Percentiles rank a stretch among this genome's conserved stretches.
Conservation (phyloP, 2,888 invertebrate genomes). For the Ophonus ardosiacus region DNA sequence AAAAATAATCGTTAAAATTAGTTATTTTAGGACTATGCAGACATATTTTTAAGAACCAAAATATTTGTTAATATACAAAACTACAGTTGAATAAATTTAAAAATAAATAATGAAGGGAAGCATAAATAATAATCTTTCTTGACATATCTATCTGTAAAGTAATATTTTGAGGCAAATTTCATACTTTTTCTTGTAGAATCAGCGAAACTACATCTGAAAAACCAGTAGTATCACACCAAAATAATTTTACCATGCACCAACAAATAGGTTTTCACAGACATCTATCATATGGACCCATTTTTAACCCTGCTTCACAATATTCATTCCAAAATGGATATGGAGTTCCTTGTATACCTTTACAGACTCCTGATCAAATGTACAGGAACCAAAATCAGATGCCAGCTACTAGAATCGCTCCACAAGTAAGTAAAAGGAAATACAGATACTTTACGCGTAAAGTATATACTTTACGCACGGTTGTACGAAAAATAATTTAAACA, state of each 20-base stretch:
- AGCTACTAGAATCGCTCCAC: conserved; percentile 10
- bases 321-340: conserved; percentile 61
- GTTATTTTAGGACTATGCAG: too few species aligned
- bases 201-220: conserved; percentile 42
- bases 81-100: too few species aligned
- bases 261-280: conserved; percentile 57
- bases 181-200: not conserved
- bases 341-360: conserved; percentile 52
- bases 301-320: conserved; percentile 43
- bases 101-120: not conserved
- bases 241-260: conserved; percentile 18
- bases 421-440: conserved; percentile 22
- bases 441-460: too few species aligned
- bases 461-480: too few species aligned
- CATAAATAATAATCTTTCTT: not conserved
- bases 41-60: too few species aligned
- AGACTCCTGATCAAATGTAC: conserved; percentile 59
- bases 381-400: conserved; percentile 22
- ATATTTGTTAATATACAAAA: too few species aligned
- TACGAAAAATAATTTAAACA: too few species aligned
- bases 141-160: not conserved
- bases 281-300: conserved; percentile 38
- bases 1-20: too few species aligned
- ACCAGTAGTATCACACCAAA: conserved; percentile 37
- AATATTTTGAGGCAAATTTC: too few species aligned